Evolutionary conservation across 2,797 vertebrate genomes (phyloP), one percentile per base, ranked within the genome.

Genomic region (Prionace glauca): DNA sequence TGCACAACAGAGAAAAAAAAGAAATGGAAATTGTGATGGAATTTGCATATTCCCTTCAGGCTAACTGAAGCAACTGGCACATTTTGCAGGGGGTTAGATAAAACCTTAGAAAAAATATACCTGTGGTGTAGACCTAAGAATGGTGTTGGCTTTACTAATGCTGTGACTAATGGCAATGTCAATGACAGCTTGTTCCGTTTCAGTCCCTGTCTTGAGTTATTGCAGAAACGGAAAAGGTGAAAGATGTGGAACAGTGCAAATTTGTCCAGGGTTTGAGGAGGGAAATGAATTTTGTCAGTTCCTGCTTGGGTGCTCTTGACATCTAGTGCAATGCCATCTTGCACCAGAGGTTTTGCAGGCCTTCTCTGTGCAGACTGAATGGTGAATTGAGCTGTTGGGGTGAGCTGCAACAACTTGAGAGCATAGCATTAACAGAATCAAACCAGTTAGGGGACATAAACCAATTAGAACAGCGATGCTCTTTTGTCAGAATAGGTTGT

Each of bases 181-280:
- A 32, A 60, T 45, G 32, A 45, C 87, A 71, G 86, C 60, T 62
- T 96, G 95, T 93, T 88, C 87, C n/a, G 95, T 96, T 86, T 90
- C 77, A 8, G 32, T 65, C 96, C 96, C 96, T 71, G 95, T 95
- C 96, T 95, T 95, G 65, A 79, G 95, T 95, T 95, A 90, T 87
- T 93, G 72, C 88, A 93, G 96, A 81, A 96, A 96, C 96, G 96
- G 95, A 95, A 56, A 86, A 96, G 79, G 95, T 96, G 96, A 95
- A 96, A 96, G 96, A 94, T 96, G 95, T 97, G 97, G 96, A 96
- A 96, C 97, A 97, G 97, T 97, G 97, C 97, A 97, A 97, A 97
- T 97, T 96, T 96, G 96, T 97, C 97, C 96, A 96, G 96, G 96
- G 96, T 96, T 96, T 96, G 96, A 95, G 96, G 56, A 95, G 96